These are phyloP conservation scores for Netelia virgata DNA, from an alignment of 2,888 invertebrate genomes.

Conservation along the genomic window DNA sequence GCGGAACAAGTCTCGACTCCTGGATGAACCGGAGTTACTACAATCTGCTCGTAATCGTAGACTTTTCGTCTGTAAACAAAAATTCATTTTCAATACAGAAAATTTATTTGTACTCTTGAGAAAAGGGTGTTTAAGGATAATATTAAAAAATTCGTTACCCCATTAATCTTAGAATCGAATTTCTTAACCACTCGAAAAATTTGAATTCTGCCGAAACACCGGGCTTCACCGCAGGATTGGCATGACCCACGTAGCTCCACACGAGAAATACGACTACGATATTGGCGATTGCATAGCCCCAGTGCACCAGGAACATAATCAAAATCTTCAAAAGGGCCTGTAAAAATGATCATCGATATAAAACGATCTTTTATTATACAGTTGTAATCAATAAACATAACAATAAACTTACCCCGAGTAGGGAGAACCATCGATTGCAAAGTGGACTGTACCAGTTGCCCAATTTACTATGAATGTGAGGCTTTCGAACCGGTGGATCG, in stretches of 20 bases:
- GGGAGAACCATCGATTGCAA: slow-evolving; percentile 97
- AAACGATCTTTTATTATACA: too few species aligned
- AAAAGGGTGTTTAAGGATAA: background rate
- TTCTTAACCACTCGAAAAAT: slow-evolving; percentile 92
- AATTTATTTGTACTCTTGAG: background rate
- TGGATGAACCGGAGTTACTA: slow-evolving; percentile 93
- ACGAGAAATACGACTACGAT: slow-evolving; percentile 93
- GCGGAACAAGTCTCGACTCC: slow-evolving; percentile 93
- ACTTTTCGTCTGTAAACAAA: slow-evolving; percentile 89
- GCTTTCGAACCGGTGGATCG: slow-evolving; percentile 85
- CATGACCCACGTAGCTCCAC: slow-evolving; percentile 97
- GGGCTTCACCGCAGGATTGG: slow-evolving; percentile 97
- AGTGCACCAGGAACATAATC: slow-evolving; percentile 97
- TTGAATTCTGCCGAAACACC: slow-evolving; percentile 94
- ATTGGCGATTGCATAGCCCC: slow-evolving; percentile 95
- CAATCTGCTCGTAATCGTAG: slow-evolving; percentile 93
- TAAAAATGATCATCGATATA: slow-evolving; percentile 73
- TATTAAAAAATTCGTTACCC: slow-evolving; percentile 86
- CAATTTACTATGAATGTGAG: slow-evolving; percentile 94
- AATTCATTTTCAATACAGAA: slow-evolving; percentile 28
- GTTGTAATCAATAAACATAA: background rate
- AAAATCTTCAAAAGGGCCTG: slow-evolving; percentile 94
- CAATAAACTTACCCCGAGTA: slow-evolving; percentile 91
- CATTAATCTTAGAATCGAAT: slow-evolving; percentile 89
- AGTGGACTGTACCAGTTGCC: slow-evolving; percentile 97